These are phyloP conservation scores for Anhinga rufa DNA, from an alignment of 2,113 vertebrate species.

Conservation along the genomic window DNA sequence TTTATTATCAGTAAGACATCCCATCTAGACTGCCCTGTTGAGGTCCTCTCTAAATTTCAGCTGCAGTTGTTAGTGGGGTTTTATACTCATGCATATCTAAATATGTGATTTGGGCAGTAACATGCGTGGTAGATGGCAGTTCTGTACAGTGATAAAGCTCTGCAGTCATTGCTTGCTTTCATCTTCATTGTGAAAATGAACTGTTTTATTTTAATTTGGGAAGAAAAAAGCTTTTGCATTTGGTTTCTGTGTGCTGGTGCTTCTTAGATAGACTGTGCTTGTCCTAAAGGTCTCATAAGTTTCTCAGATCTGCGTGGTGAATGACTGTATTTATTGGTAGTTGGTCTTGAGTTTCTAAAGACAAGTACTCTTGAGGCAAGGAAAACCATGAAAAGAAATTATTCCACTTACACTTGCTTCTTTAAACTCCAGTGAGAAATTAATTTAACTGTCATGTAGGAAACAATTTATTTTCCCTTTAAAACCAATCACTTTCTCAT, in stretches of 20 bases:
- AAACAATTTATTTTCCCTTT: background rate
- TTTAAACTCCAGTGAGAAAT: background rate
- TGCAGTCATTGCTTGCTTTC: background rate
- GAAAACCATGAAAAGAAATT: background rate
- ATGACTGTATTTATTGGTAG: background rate
- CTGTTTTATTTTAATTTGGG: background rate
- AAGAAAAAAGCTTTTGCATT: background rate
- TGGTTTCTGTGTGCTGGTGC: background rate
- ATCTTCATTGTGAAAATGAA: background rate
- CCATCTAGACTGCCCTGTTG: background rate
- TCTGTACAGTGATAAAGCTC: background rate
- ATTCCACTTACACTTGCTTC: background rate
- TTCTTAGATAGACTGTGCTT: background rate
- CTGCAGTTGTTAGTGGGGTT: background rate
- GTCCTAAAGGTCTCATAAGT: background rate
- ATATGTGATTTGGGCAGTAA: background rate
- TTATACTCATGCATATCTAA: rapidly evolving
- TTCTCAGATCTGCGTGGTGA: background rate
- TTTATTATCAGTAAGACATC: background rate
- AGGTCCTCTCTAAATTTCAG: background rate
- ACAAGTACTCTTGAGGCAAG: background rate
- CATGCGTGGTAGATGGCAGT: background rate
- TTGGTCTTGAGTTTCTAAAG: background rate
- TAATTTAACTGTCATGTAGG: background rate
- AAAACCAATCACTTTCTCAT: background rate